Evolutionary conservation across 2,888 invertebrate genomes (phyloP).

Genomic region (Liopterus haemorrhoidalis): DNA sequence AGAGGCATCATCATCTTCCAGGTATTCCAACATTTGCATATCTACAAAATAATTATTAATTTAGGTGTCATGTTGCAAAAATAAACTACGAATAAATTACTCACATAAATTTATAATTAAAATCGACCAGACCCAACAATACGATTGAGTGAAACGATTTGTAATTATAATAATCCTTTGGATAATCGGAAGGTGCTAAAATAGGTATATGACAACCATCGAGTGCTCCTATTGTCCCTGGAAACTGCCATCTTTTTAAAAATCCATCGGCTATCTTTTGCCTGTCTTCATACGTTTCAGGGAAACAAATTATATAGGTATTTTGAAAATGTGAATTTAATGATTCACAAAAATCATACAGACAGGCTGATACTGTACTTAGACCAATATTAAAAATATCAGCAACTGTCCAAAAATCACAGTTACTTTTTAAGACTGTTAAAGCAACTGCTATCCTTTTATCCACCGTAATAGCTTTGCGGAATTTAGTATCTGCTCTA

Average conservation of each 20-base stretch:
- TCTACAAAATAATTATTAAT: not conserved
- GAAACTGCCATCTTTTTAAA: slow-evolving; percentile 17
- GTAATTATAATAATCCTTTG: slow-evolving; percentile 13
- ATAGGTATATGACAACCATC: slow-evolving; percentile 21
- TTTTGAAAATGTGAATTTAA: slow-evolving; percentile 8
- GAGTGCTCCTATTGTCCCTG: slow-evolving; percentile 15
- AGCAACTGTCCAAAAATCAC: slow-evolving; percentile 16
- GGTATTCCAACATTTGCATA: slow-evolving; percentile 10
- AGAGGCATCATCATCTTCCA: slow-evolving; percentile 11
- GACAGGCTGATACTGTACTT: slow-evolving; percentile 12
- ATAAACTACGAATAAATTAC: not conserved
- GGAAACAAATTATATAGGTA: slow-evolving; percentile 12
- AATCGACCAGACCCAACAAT: slow-evolving; percentile 11
- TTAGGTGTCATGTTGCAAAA: not conserved
- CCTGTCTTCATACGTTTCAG: slow-evolving; percentile 9
- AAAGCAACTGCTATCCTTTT: slow-evolving; percentile 17
- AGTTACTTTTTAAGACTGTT: slow-evolving; percentile 16
- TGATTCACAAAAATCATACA: slow-evolving; percentile 18
- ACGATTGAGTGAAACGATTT: slow-evolving; percentile 13
- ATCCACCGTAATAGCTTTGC: slow-evolving; percentile 13
- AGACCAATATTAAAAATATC: slow-evolving; percentile 16
- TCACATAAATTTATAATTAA: slow-evolving; percentile 10
- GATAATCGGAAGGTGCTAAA: slow-evolving; percentile 4
- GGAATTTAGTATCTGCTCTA: slow-evolving; percentile 10
- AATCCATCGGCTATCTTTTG: slow-evolving; percentile 11